Conservation (phyloP, 92 coral and sea anemone genomes). For the Parazoanthus darwini region DNA sequence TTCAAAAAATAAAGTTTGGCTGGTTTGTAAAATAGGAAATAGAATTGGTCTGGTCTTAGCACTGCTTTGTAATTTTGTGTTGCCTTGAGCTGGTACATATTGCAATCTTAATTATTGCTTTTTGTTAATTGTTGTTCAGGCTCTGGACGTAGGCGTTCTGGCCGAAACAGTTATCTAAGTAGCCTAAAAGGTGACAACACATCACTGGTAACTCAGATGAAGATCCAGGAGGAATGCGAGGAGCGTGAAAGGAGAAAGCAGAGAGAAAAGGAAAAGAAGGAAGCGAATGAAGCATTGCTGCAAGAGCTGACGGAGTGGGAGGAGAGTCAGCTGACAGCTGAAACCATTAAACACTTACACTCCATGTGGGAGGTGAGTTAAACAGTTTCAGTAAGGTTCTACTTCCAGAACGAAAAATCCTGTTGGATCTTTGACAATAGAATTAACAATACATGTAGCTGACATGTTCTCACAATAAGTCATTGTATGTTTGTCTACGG, state of each 20-base stretch:
- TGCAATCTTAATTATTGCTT: too few relatives aligned
- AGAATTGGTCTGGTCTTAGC: too few relatives aligned
- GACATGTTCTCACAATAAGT: too few relatives aligned
- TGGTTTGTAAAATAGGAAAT: too few relatives aligned
- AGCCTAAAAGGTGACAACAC: slow-evolving; percentile 84
- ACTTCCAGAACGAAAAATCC: too few relatives aligned
- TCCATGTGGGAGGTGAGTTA: slow-evolving; percentile 95
- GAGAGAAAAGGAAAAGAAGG: slow-evolving; percentile 93
- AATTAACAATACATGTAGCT: too few relatives aligned
- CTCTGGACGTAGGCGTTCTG: slow-evolving; percentile 79
- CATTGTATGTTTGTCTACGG: background rate
- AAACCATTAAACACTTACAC: slow-evolving; percentile 68
- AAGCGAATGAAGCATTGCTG: slow-evolving; percentile 90
- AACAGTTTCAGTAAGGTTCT: background rate
- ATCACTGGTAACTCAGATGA: slow-evolving; percentile 81
- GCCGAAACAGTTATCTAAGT: slow-evolving; percentile 63
- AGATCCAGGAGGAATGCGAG: slow-evolving; percentile 81
- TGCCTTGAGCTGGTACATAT: too few relatives aligned
- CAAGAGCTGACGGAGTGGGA: slow-evolving; percentile 97
- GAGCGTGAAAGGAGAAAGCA: slow-evolving; percentile 83
- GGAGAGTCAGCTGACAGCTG: slow-evolving; percentile 61
- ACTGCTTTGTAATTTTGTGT: too few relatives aligned
- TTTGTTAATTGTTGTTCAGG: slow-evolving; percentile 42
- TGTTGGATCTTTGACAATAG: too few relatives aligned
- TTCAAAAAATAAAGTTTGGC: too few relatives aligned